Percentiles rank a stretch among this genome's conserved stretches.
Evolutionary conservation across 2,888 invertebrate species (phyloP).

Genomic region (Dryobotodes eremita): DNA sequence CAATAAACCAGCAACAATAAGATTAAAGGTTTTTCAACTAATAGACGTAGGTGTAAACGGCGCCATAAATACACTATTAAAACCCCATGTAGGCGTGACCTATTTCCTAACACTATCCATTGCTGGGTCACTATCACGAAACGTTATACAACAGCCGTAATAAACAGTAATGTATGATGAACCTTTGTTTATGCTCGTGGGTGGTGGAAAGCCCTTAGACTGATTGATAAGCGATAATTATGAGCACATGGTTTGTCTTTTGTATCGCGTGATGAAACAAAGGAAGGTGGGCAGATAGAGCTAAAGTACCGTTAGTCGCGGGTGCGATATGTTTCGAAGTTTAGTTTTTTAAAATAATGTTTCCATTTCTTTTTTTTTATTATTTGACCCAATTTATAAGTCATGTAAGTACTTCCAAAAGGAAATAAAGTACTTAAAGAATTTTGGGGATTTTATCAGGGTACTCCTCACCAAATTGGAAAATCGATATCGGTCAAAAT

Average conservation of each 20-base stretch:
- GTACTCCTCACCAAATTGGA: neutral
- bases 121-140: neutral
- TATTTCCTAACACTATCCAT: conserved; percentile 57
- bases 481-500: no score
- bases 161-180: conserved; percentile 38
- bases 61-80: conserved; percentile 72
- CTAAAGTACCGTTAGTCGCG: neutral
- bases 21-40: conserved; percentile 32
- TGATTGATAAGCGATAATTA: conserved; percentile 66
- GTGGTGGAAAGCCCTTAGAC: conserved; percentile 56
- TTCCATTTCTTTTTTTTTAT: no score
- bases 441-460: neutral
- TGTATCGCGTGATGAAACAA: conserved; percentile 46
- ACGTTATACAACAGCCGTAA: no score
- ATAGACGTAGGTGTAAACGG: conserved; percentile 74
- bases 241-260: conserved; percentile 43
- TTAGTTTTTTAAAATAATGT: neutral
- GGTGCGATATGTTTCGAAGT: neutral
- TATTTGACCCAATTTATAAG: neutral
- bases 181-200: conserved; percentile 36
- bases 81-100: conserved; percentile 72
- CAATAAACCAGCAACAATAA: no score
- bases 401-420: no score
- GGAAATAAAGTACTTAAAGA: neutral
- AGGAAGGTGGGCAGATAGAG: conserved; percentile 43